Percentiles rank a stretch among this genome's conserved stretches.
These are phyloP conservation scores for Laupala kohalensis DNA, from an alignment of 1,140 invertebrate genomes.

Conservation along the genomic window DNA sequence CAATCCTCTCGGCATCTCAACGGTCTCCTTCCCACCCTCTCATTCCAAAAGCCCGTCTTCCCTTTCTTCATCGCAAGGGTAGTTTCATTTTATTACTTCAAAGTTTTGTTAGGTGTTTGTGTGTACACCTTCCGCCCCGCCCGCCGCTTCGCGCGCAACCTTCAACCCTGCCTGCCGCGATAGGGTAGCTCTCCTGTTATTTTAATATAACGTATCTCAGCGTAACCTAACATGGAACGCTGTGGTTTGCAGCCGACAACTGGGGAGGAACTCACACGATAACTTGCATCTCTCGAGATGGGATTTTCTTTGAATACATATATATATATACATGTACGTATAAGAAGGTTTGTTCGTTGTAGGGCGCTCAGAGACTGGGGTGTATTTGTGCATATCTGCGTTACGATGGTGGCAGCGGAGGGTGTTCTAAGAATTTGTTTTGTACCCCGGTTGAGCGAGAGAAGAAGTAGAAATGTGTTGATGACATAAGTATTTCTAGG, in stretches of 20 bases:
- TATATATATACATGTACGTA: neutral
- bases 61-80: neutral
- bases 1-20: no score
- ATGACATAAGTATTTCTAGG: no score
- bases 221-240: neutral
- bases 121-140: neutral
- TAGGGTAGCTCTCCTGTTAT: neutral
- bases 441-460: no score
- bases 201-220: neutral
- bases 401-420: no score
- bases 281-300: neutral
- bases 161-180: neutral
- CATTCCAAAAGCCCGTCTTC: neutral
- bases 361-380: neutral
- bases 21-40: neutral
- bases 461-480: no score
- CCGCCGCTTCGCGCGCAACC: neutral
- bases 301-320: neutral
- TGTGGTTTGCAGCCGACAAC: neutral
- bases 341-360: neutral
- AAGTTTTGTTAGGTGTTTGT: neutral
- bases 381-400: neutral
- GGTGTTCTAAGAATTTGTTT: no score
- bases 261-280: neutral
- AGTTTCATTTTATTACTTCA: neutral